phyloP scores from a whole-genome alignment of 2,797 vertebrate species.

The Acanthurus leucopareius region DNA sequence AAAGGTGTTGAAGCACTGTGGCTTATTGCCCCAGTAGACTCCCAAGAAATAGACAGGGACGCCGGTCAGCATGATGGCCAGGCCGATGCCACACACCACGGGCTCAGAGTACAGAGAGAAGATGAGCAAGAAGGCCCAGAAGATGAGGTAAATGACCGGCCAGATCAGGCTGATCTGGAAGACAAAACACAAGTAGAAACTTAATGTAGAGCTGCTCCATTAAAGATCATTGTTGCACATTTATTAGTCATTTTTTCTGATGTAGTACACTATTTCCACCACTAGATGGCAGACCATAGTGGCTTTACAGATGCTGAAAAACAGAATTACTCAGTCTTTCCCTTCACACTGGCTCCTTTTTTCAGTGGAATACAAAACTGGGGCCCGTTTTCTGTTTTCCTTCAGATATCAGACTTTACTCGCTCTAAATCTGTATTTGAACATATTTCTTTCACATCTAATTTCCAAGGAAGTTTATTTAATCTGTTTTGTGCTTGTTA shows the following conservation, averaged over 20 bases:
- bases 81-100: conserved; percentile 92
- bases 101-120: conserved; percentile 96
- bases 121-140: conserved; percentile 95
- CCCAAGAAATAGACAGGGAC: conserved; percentile 95
- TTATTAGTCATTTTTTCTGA: neutral
- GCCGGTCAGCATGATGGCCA: conserved; percentile 95
- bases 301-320: too few species aligned
- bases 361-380: too few species aligned
- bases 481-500: too few species aligned
- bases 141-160: conserved; percentile 93
- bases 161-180: conserved; percentile 91
- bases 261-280: neutral
- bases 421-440: neutral
- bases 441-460: neutral
- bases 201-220: too few species aligned
- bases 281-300: neutral
- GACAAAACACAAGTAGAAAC: neutral
- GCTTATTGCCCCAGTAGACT: conserved; percentile 94
- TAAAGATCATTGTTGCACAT: neutral
- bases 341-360: too few species aligned
- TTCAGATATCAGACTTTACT: neutral
- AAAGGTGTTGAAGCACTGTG: conserved; percentile 87
- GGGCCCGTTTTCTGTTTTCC: too few species aligned
- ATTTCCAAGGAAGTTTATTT: too few species aligned
- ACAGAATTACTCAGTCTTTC: too few species aligned